Base-by-base conservation (phyloP, 2,888 invertebrate species). In the Cheilosia impressa region DNA sequence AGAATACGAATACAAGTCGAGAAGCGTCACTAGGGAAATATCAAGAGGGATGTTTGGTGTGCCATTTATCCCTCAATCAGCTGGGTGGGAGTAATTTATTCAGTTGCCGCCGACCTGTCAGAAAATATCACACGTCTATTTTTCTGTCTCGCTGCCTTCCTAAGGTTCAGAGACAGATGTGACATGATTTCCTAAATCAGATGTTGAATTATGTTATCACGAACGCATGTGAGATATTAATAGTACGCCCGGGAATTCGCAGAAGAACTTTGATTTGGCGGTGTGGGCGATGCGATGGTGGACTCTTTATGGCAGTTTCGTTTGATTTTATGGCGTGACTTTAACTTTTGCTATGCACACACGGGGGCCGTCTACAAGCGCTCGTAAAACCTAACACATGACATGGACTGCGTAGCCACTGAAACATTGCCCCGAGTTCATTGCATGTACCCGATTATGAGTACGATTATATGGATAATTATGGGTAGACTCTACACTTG, bases 111-210 rank as follows among this genome's bases (percentile, higher is more conserved):
- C 62, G 24, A 53, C 45, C 22, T 43, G 52, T 62, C 52, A 62
- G 31, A 3, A 31, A 31, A 13, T 4, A 4, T 17, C 19, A 19
- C 27, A 38, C 47, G 38, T 45, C 47, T 2, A 31, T 47, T 58
- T 38, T 58, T 58, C 31, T 52, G 45, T 41, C 41, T 31, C 58
- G 27, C 24, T 62, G 72, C 52, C 31, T 43, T 2, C 43, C 24
- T 17, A 17, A 17, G 45, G 55, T 10, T 72, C 47, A 24, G 52
- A 38, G 63, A 53, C 65, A 57, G 55, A 41, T 75, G 75, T 75
- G 75, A 65, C 65, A 65, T 55, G 65, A 47, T 57, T 65, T 15
- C 24, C 38, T n/a, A 55, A 57, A 50, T 57, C 65, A 62, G 24
- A 41, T 65, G 45, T 38, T 31, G 38, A 63, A 38, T 60, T 71